Conservation (phyloP, 2,888 invertebrate genomes). For the Diadegma fenestrale region DNA sequence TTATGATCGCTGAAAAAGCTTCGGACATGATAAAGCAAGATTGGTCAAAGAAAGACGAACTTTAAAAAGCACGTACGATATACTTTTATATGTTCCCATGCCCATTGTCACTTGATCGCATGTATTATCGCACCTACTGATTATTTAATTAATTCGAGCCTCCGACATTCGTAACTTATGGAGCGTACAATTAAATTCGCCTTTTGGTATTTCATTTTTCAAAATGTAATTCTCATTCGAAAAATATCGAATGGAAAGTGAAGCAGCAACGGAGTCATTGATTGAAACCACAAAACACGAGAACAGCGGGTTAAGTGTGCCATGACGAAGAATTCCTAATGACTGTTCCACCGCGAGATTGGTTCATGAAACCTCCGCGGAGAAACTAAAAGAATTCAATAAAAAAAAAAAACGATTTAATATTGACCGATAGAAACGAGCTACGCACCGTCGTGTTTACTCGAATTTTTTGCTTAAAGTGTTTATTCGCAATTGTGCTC, state of each 20-base stretch:
- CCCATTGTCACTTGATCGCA: neutral
- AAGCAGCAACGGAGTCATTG: slow-evolving; percentile 38
- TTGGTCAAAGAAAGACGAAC: slow-evolving; percentile 84
- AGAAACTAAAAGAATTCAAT: slow-evolving; percentile 16
- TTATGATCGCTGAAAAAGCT: slow-evolving; percentile 89
- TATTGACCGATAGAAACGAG: slow-evolving; percentile 5
- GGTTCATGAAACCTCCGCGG: neutral
- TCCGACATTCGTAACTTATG: neutral
- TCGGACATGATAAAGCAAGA: slow-evolving; percentile 88
- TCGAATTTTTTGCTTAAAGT: neutral
- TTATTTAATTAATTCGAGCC: neutral
- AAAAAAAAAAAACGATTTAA: neutral
- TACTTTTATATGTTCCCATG: neutral
- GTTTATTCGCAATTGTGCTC: neutral
- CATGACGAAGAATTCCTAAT: slow-evolving; percentile 52
- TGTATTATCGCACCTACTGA: neutral
- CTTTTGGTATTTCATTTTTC: neutral
- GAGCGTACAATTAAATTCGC: neutral
- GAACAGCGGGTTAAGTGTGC: slow-evolving; percentile 50
- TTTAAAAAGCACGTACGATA: slow-evolving; percentile 56
- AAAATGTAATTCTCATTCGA: slow-evolving; percentile 10
- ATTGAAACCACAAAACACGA: slow-evolving; percentile 29
- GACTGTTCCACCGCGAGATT: neutral
- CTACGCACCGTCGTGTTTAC: neutral
- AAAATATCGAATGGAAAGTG: slow-evolving; percentile 47